phyloP scores from a whole-genome alignment of 2,888 invertebrate genomes.

The Pollenia labialis region DNA sequence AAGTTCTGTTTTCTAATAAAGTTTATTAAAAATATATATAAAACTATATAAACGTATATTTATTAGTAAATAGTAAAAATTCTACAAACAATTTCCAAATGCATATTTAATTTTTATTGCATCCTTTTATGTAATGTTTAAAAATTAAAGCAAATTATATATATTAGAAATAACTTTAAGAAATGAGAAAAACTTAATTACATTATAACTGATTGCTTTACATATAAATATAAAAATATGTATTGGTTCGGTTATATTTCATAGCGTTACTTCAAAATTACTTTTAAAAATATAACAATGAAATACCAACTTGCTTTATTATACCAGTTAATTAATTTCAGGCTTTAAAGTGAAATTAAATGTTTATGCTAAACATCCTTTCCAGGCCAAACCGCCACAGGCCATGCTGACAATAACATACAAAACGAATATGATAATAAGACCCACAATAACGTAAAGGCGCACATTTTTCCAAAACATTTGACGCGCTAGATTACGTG shows the following conservation, averaged over 20 bases:
- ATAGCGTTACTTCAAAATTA: conserved; percentile 25
- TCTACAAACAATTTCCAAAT: too few species aligned
- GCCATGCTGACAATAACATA: conserved; percentile 94
- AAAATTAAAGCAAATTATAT: too few species aligned
- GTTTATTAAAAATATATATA: too few species aligned
- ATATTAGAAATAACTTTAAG: background rate
- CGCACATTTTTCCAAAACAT: conserved; percentile 98
- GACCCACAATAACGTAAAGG: conserved; percentile 89
- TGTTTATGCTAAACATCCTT: conserved; percentile 86
- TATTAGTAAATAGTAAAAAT: too few species aligned
- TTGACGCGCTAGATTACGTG: conserved; percentile 92
- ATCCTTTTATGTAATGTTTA: too few species aligned
- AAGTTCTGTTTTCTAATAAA: too few species aligned
- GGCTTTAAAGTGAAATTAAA: background rate
- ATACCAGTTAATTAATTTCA: conserved; percentile 27
- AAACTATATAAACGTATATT: too few species aligned
- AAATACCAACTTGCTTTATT: conserved; percentile 15
- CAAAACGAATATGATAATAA: conserved; percentile 88
- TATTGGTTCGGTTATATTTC: conserved; percentile 5
- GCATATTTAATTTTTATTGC: too few species aligned
- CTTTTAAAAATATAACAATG: conserved; percentile 17
- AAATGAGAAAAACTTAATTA: background rate
- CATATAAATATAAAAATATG: conserved; percentile 45
- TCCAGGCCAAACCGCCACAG: conserved; percentile 94
- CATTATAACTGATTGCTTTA: conserved; percentile 10